phyloP scores from a whole-genome alignment of 1,140 invertebrate species.

The Megalopta genalis region DNA sequence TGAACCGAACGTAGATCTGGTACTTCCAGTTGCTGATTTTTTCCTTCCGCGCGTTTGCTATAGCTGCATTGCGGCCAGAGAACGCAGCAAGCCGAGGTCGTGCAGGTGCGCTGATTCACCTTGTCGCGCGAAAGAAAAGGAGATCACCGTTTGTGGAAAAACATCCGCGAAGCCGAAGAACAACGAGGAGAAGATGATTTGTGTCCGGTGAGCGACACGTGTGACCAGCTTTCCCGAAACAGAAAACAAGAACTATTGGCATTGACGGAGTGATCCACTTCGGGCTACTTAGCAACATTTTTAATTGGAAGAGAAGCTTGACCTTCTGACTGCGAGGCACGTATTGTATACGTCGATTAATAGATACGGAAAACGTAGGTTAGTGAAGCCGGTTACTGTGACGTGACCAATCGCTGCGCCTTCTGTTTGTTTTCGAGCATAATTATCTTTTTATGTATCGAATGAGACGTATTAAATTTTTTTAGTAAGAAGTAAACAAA shows the following conservation, averaged over 20 bases:
- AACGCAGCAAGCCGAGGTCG: conserved; percentile 42
- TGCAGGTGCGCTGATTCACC: conserved; percentile 62
- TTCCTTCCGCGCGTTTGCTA: conserved; percentile 32
- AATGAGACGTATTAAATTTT: too few species aligned
- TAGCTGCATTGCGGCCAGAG: conserved; percentile 50
- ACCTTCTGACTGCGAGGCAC: too few species aligned
- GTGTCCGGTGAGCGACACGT: conserved; percentile 25
- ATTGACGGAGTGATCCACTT: background rate
- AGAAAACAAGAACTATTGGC: background rate
- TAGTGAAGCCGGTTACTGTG: too few species aligned
- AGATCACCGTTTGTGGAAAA: conserved; percentile 29
- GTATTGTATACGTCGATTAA: too few species aligned
- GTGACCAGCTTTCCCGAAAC: background rate
- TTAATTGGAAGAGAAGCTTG: too few species aligned
- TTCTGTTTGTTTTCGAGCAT: too few species aligned
- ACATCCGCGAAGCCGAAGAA: conserved; percentile 33
- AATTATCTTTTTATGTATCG: too few species aligned
- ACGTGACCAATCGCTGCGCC: too few species aligned
- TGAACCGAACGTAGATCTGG: conserved; percentile 16
- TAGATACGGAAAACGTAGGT: too few species aligned
- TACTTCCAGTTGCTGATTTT: conserved; percentile 37
- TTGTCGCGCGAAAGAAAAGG: conserved; percentile 39
- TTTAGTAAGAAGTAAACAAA: too few species aligned
- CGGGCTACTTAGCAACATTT: too few species aligned
- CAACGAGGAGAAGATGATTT: conserved; percentile 36